Evolutionary conservation across 1,140 invertebrate genomes (phyloP), one percentile per base, ranked within the genome.

Genomic region (Musca vetustissima): DNA sequence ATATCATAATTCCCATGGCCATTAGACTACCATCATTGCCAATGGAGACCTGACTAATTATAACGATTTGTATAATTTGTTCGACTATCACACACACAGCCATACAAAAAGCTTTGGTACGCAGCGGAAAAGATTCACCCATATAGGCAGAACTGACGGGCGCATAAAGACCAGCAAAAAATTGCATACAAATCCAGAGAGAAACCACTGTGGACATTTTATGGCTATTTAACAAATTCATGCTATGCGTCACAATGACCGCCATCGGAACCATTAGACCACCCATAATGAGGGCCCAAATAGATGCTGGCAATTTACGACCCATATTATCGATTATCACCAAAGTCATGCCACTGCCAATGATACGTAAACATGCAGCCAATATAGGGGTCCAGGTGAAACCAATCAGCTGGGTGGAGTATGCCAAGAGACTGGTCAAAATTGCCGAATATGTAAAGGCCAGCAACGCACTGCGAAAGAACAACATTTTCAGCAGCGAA

Each of bases 21-120:
- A 79, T 59, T 6, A 74, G 75, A 24, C 22, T 52, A 11, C 49
- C 48, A 19, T 14, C 49, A 11, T 52, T 50, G 36, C 36, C 36
- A 11, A 43, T 43, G 6, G 36, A 43, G 48, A 36, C 49, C 17
- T 17, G 68, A 1, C 65, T 61, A 15, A 79, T 75, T 3, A 75
- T 73, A 61, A 79, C 68, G 13, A 79, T 76, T 22, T 79, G 77
- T 14, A 79, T 70, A 43, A 76, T 59, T 36, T 79, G 74, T 57
- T 79, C 74, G 1, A 79, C 8, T 24, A 73, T 76, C 22, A 79
- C 69, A 47, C 77, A 74, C 28, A 79, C 48, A 11, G 55, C 77
- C 8, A 77, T 73, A 3, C 76, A 49, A 43, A 61, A 70, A 14
- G 71, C 70, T 28, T 79, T 79, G 0, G 75, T 70, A 1, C 71